phyloP scores from a whole-genome alignment of 2,888 invertebrate genomes.

The Pseudococcus viburni region DNA sequence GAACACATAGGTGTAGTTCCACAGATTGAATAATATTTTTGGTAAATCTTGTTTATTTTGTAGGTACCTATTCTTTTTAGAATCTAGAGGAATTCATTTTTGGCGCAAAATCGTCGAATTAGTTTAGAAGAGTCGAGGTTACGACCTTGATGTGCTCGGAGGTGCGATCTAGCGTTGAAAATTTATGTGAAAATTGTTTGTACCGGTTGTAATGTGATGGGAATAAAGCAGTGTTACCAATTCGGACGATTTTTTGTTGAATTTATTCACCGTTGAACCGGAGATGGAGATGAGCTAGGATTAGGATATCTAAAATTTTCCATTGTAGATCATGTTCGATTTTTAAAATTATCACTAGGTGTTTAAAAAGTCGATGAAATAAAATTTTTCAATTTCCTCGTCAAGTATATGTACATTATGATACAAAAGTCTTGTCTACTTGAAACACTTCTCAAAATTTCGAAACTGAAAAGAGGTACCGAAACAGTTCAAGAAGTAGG shows the following conservation, averaged over 20 bases:
- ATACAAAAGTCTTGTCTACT: too few relatives aligned
- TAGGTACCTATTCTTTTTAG: neutral
- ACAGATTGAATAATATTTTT: too few relatives aligned
- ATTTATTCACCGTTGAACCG: neutral
- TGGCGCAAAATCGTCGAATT: neutral
- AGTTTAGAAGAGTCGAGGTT: neutral
- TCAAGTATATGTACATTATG: too few relatives aligned
- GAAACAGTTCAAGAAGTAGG: too few relatives aligned
- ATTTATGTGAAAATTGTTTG: constrained; percentile 37
- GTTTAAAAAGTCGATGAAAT: too few relatives aligned
- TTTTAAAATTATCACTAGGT: too few relatives aligned
- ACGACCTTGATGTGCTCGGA: neutral
- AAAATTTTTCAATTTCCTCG: too few relatives aligned
- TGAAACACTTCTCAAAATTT: too few relatives aligned
- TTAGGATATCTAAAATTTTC: neutral
- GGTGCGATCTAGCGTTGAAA: neutral
- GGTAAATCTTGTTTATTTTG: too few relatives aligned
- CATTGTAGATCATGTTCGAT: too few relatives aligned
- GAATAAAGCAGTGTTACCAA: neutral
- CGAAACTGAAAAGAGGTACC: too few relatives aligned
- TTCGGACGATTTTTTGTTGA: neutral
- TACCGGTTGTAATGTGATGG: neutral
- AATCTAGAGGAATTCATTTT: neutral
- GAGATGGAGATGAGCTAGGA: neutral
- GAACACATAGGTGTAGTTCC: too few relatives aligned